Evolutionary conservation across 2,797 vertebrate species (phyloP), one percentile per base, ranked within the genome.

Genomic region (Coendou prehensilis): DNA sequence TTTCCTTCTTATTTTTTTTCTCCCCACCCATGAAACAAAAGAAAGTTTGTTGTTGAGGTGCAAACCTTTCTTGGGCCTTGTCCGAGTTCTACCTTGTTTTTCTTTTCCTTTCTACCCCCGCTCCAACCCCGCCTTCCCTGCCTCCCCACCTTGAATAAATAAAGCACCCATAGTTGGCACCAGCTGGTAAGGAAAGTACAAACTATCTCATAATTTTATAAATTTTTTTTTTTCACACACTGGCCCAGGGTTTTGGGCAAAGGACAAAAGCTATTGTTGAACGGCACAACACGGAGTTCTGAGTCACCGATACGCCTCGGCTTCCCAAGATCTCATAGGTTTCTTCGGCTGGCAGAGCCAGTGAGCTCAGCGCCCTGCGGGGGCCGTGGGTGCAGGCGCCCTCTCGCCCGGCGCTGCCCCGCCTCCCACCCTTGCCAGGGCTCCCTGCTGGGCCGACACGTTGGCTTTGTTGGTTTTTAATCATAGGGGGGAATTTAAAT

Each of bases 81-180:
- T 98, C 98, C 28, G 98, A 98, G 98, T 98, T 98, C 98, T 98
- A 98, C 99, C 98, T 98, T 98, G 98, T 98, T 98, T 98, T 98
- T 98, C 97, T 98, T 98, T 98, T 97, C 96, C 98, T 97, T 98
- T 95, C 96, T 95, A 57, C 76, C 97, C 89, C 56, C 89, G 94
- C 93, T 73, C 95, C 89, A 93, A 54, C 90, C 93, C 96, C 57
- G 83, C 97, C 95, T 96, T 95, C 93, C 95, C 89, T 91, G 84
- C 97, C 93, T 97, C 98, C 98, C 98, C 99, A 98, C 99, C 99
- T 98, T 99, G 98, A 98, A 99, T 98, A 99, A 99, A 99, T 98
- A 99, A 98, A 98, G 98, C 95, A 57, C 98, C 98, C 98, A 71
- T 92, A 98, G 97, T 98, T 98, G 98, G 98, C 98, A 98, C 98